Percentiles rank a stretch among this genome's conserved stretches.
Conservation (phyloP, 1,140 invertebrate species). For the Drosophila yakuba region DNA sequence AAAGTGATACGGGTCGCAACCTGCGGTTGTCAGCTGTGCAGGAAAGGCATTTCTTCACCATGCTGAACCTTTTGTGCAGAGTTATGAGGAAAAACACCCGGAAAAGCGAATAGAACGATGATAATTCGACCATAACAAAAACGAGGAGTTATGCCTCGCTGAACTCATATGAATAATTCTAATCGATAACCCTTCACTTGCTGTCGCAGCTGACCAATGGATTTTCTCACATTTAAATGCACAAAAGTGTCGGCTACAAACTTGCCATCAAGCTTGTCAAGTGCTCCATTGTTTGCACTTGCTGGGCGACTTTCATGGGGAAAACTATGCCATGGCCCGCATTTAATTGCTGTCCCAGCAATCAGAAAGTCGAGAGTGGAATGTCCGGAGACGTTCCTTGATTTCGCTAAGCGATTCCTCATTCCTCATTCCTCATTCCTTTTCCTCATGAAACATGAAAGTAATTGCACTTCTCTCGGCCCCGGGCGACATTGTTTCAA, state of each 20-base stretch:
- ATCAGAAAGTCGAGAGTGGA: conserved; percentile 7
- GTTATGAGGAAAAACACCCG: no score
- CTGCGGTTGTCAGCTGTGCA: no score
- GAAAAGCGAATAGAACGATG: no score
- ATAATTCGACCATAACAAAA: no score
- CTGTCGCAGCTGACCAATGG: not conserved
- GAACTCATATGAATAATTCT: no score
- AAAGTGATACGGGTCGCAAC: no score
- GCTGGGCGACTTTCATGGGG: conserved; percentile 1
- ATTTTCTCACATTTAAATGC: not conserved
- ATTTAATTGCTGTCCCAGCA: conserved; percentile 44
- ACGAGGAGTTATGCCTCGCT: no score
- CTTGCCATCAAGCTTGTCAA: not conserved
- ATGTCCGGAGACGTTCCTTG: conserved; percentile 7
- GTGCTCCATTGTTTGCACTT: not conserved
- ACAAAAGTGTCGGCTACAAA: not conserved
- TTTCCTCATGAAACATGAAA: conserved; percentile 22
- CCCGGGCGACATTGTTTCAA: conserved; percentile 45
- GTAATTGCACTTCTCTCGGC: conserved; percentile 60
- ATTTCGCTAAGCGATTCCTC: conserved; percentile 42
- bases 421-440: not conserved
- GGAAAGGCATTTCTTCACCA: no score
- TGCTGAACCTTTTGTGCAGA: no score
- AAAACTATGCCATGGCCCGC: conserved; percentile 30
- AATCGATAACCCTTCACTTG: not conserved